A percentile compares a stretch with the other conserved stretches of the same genome.
These are phyloP conservation scores for Harlomillsia oculata DNA, from an alignment of 1,140 invertebrate genomes.

Conservation along the genomic window DNA sequence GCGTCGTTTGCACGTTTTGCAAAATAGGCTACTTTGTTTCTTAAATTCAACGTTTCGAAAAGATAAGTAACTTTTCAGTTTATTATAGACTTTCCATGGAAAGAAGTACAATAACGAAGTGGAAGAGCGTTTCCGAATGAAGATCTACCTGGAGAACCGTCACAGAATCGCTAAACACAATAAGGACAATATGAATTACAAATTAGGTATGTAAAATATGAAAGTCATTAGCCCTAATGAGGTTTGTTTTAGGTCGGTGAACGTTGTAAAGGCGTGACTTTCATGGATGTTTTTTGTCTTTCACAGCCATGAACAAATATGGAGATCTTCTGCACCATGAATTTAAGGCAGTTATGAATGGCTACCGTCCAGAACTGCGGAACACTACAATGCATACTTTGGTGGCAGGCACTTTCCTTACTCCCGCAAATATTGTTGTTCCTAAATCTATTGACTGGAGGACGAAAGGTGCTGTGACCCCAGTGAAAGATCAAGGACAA, in stretches of 20 bases:
- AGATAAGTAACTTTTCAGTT: too few relatives aligned
- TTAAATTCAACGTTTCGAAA: too few relatives aligned
- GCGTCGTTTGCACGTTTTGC: too few relatives aligned
- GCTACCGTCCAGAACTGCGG: constrained; percentile 55
- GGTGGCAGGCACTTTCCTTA: constrained; percentile 56
- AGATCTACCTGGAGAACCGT: constrained; percentile 78
- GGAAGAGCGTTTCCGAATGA: constrained; percentile 73
- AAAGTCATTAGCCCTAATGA: too few relatives aligned
- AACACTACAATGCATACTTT: constrained; percentile 37
- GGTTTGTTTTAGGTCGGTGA: too few relatives aligned
- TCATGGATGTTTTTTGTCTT: too few relatives aligned
- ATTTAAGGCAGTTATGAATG: constrained; percentile 65
- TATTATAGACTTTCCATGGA: constrained; percentile 44
- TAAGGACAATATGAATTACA: constrained; percentile 25
- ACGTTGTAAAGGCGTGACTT: too few relatives aligned
- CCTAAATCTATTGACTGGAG: constrained; percentile 79
- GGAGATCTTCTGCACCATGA: constrained; percentile 75
- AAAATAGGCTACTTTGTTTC: too few relatives aligned
- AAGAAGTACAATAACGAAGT: constrained; percentile 60
- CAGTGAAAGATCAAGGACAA: constrained; percentile 83
- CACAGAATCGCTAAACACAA: constrained; percentile 79
- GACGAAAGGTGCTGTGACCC: constrained; percentile 72
- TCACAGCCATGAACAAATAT: constrained; percentile 65
- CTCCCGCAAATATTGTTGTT: constrained; percentile 58
- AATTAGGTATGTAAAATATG: constrained; percentile 2